A percentile compares a stretch with the other conserved stretches of the same genome.
phyloP scores from a whole-genome alignment of 2,797 vertebrate species.

The Phrynocephalus vlangalii region DNA sequence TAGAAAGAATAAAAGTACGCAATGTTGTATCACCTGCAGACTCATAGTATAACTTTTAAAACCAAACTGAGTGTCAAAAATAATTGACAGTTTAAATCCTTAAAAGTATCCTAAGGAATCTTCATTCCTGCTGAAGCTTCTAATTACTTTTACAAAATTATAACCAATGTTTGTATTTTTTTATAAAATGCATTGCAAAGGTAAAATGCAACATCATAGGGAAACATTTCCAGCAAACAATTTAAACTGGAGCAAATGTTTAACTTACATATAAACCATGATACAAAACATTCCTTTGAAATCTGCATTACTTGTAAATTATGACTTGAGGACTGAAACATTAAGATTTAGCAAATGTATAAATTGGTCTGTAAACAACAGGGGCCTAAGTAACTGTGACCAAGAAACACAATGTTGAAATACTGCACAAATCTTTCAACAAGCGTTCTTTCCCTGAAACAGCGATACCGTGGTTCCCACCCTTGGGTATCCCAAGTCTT shows the following conservation, averaged over 20 bases:
- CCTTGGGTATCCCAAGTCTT: too few species aligned
- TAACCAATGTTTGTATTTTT: not conserved
- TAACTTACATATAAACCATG: not conserved
- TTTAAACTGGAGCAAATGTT: not conserved
- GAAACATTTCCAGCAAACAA: not conserved
- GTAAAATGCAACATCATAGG: too few species aligned
- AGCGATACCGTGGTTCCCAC: too few species aligned
- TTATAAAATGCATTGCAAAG: not conserved
- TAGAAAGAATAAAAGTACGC: not conserved
- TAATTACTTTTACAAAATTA: not conserved
- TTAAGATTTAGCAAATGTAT: not conserved
- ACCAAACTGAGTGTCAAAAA: slow-evolving; percentile 5
- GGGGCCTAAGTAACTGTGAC: not conserved
- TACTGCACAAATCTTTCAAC: not conserved
- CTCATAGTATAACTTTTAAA: not conserved
- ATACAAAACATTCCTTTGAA: not conserved
- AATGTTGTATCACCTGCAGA: not conserved
- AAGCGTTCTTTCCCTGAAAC: not conserved
- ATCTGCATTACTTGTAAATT: not conserved
- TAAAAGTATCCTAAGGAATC: not conserved
- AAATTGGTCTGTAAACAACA: not conserved
- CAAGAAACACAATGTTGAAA: not conserved
- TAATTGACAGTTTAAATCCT: not conserved
- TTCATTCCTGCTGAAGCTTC: not conserved
- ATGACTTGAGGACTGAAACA: not conserved